Base-by-base conservation (phyloP, 2,888 invertebrate species). In the Spodoptera picta region DNA sequence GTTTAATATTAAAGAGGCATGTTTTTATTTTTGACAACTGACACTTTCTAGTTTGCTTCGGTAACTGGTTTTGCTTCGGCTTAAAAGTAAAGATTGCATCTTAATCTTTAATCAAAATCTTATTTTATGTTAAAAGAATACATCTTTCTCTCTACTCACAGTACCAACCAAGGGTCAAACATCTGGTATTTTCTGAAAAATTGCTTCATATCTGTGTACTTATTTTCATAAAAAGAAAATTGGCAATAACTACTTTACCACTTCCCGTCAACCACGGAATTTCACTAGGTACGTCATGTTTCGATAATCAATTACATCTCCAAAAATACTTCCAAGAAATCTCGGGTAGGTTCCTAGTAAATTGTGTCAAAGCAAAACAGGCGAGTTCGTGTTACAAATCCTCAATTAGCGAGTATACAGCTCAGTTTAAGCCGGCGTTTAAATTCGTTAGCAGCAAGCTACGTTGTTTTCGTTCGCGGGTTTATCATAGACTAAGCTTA, bases 371-470 rank as follows among this genome's bases (percentile, higher is more conserved):
- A 90, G 87, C 82, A 84, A 86, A 85, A 84, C 85, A 85, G 80
- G 63, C 77, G 79, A 90, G 87, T 88, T 87, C 88, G 90, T 92
- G 90, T 90, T 91, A 92, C 92, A 92, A 92, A 92, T 92, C 87
- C 91, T 81, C 92, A 93, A 93, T 93, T 93, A 93, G 89, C 81
- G 82, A 81, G 81, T 84, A 86, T 84, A 90, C 87, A 88, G 89
- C 86, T 91, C 92, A 93, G 93, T 92, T 93, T 93, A 93, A 90
- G 90, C 90, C 93, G 91, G 91, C 92, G 90, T 93, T 93, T 93
- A 92, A 93, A 93, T 93, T 93, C 90, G 93, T 93, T 93, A 93
- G 89, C 75, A 89, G 83, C 83, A 85, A 85, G 83, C 87, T 83
- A 86, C 87, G 90, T 87, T 90, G 87, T 85, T 84, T 88, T 90